These are phyloP conservation scores for Oeneis ivallda DNA, from an alignment of 2,888 invertebrate species.

Conservation along the genomic window DNA sequence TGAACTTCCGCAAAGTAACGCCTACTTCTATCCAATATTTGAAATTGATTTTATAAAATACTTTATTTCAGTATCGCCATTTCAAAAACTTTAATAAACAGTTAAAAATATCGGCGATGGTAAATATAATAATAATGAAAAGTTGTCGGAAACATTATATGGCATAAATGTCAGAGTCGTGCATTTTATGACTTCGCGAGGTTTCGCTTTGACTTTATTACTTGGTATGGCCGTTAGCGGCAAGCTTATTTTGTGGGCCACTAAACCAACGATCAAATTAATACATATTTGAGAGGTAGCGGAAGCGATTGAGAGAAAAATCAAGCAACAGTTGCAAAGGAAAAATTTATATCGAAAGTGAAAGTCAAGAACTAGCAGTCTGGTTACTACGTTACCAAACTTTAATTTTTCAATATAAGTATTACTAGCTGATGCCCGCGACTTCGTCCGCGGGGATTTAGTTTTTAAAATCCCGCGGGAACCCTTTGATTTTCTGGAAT, in stretches of 20 bases:
- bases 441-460: too few relatives aligned
- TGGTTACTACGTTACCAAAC: too few relatives aligned
- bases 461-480: too few relatives aligned
- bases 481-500: too few relatives aligned
- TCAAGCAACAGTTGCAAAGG: too few relatives aligned
- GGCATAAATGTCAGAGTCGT: slow-evolving; percentile 31
- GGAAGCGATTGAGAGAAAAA: neutral
- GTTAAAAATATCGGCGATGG: slow-evolving; percentile 15
- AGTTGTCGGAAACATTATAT: slow-evolving; percentile 27
- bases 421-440: too few relatives aligned
- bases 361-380: too few relatives aligned
- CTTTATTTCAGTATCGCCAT: neutral
- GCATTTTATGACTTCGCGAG: slow-evolving; percentile 34
- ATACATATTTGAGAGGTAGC: neutral
- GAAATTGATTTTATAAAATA: neutral
- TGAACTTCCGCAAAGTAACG: too few relatives aligned
- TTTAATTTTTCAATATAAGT: too few relatives aligned
- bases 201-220: slow-evolving; percentile 35
- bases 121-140: slow-evolving; percentile 30
- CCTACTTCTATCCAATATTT: too few relatives aligned
- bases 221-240: slow-evolving; percentile 32
- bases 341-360: too few relatives aligned
- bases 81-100: slow-evolving; percentile 13
- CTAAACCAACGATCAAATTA: slow-evolving; percentile 3
- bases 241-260: slow-evolving; percentile 20